Percentiles rank a stretch among this genome's conserved stretches.
Conservation (phyloP, 1,140 invertebrate genomes). For the Drosophila paulistorum region DNA sequence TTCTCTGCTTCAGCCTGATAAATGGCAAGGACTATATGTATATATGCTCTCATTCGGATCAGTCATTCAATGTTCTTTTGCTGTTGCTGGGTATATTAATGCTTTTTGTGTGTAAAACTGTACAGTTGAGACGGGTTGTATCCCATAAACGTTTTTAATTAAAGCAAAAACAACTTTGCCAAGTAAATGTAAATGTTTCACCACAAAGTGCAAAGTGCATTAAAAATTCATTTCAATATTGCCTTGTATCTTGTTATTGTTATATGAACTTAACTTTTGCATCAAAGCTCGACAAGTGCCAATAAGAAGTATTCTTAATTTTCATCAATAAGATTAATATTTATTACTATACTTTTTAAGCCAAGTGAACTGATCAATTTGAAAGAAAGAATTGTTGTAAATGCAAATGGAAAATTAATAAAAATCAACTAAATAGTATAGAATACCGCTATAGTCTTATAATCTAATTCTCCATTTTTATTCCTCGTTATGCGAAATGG, state of each 20-base stretch:
- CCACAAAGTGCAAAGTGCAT: conserved; percentile 61
- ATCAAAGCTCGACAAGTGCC: background rate
- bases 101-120: conserved; percentile 32
- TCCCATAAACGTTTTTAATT: conserved; percentile 60
- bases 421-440: too few species aligned
- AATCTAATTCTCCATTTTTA: too few species aligned
- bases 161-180: conserved; percentile 55
- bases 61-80: conserved; percentile 6
- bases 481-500: too few species aligned
- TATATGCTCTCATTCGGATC: conserved; percentile 3
- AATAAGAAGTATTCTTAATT: background rate
- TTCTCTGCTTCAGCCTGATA: conserved; percentile 54
- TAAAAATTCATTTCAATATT: conserved; percentile 62
- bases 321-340: background rate
- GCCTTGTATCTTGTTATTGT: conserved; percentile 30
- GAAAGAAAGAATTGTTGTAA: background rate
- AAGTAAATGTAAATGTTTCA: conserved; percentile 16
- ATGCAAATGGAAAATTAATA: background rate
- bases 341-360: background rate
- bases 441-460: too few species aligned
- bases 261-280: background rate
- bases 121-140: conserved; percentile 34
- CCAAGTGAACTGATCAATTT: background rate
- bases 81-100: conserved; percentile 22
- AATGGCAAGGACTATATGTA: conserved; percentile 33